Conservation (phyloP, 2,888 invertebrate species). For the Acleris holmiana region DNA sequence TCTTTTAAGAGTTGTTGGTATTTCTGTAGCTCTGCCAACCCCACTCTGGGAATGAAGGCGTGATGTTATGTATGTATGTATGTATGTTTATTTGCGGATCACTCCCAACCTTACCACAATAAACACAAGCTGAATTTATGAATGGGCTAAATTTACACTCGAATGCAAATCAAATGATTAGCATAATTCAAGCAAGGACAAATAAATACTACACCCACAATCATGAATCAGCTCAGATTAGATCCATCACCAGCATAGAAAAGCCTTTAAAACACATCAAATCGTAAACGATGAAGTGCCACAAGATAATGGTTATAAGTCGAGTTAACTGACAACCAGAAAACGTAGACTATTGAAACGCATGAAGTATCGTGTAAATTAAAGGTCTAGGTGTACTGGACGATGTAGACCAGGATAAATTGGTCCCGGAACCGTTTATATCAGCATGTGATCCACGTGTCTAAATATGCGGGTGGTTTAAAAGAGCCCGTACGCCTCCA, state of each 20-base stretch:
- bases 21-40: too few species aligned
- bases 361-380: background rate
- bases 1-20: too few species aligned
- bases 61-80: too few species aligned
- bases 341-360: constrained; percentile 5
- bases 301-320: background rate
- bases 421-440: background rate
- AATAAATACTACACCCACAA: constrained; percentile 41
- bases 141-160: constrained; percentile 28
- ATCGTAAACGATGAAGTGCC: background rate
- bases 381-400: constrained; percentile 14
- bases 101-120: background rate
- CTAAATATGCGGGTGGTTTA: constrained; percentile 7
- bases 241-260: constrained; percentile 17
- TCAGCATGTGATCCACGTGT: background rate
- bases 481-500: constrained; percentile 48
- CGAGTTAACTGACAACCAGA: constrained; percentile 12
- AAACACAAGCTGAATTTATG: constrained; percentile 11
- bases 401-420: background rate
- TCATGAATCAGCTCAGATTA: constrained; percentile 41
- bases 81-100: too few species aligned
- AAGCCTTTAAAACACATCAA: background rate
- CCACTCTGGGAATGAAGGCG: too few species aligned
- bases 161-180: constrained; percentile 36
- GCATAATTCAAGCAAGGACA: constrained; percentile 42